Evolutionary conservation across 1,140 invertebrate species (phyloP), one percentile per base, ranked within the genome.

Genomic region (Sarcophaga bullata): DNA sequence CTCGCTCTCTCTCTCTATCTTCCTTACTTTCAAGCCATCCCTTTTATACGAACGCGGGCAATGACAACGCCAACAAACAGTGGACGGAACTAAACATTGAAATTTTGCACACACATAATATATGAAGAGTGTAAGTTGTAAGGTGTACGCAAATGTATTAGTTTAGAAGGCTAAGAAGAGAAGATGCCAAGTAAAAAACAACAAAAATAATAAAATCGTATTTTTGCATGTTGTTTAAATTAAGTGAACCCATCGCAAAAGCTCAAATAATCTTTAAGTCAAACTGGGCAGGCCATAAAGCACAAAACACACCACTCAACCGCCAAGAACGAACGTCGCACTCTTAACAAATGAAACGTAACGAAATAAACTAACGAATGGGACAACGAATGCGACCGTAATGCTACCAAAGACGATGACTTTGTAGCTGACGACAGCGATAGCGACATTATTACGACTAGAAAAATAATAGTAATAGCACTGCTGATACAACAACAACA

Each of bases 161-260:
- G 73, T 76, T 37, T 10, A 47, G 46, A n/a, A 37, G 17, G 13
- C 25, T 19, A 73, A 73, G 52, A 0, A 58, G 13, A n/a, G 25
- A 37, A 37, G 25, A 37, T 37, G 25, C 25, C 25, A 37, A 37
- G 4, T 2, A 4, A 72, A 72, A 19, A 25, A 19, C 17, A 72
- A 72, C 37, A n/a, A 25, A 72, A 17, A 72, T 72, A 50, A 49
- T 72, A 50, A 49, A 50, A 78, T 25, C 48, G 48, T 78, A 80
- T 68, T 80, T n/a, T 80, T 80, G 80, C 80, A 80, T 80, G 80
- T 80, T 68, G 80, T 68, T 80, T 80, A 80, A 80, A 80, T 80
- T 80, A 80, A 80, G 80, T 68, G 80, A 58, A 80, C 58, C 75
- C 75, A 78, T 78, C 75, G 47, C 75, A 50, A 78, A 78, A 78